phyloP scores from a whole-genome alignment of 1,140 invertebrate species.

The Luehdorfia chinensis region DNA sequence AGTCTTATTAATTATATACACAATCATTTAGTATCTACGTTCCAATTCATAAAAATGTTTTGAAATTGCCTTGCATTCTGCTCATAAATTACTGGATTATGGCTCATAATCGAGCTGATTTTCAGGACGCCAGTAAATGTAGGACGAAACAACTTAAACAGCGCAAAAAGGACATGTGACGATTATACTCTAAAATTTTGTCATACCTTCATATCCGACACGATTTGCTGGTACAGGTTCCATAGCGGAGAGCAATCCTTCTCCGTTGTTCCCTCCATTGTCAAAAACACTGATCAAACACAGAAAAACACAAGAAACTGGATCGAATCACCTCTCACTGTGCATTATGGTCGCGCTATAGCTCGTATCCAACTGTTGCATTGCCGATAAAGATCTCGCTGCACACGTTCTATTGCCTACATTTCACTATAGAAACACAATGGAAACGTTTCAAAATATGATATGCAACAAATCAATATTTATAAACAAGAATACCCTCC shows the following conservation, averaged over 20 bases:
- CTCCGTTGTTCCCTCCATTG: constrained; percentile 73
- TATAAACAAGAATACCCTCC: constrained; percentile 70
- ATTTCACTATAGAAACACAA: constrained; percentile 56
- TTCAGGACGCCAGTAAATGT: too few relatives aligned
- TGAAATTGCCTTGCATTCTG: too few relatives aligned
- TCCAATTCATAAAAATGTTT: too few relatives aligned
- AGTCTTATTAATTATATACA: too few relatives aligned
- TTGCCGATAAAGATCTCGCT: constrained; percentile 33
- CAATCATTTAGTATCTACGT: too few relatives aligned
- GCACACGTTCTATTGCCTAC: constrained; percentile 48
- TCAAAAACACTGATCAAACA: constrained; percentile 53
- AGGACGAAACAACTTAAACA: too few relatives aligned
- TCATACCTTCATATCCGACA: constrained; percentile 76
- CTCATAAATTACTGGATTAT: too few relatives aligned
- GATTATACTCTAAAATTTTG: too few relatives aligned
- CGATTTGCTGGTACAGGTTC: constrained; percentile 75
- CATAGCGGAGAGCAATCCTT: constrained; percentile 76
- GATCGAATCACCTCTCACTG: constrained; percentile 41
- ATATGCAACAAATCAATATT: constrained; percentile 73
- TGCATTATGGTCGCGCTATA: constrained; percentile 38
- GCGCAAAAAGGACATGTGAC: too few relatives aligned
- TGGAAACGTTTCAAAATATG: constrained; percentile 47
- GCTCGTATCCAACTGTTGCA: constrained; percentile 57
- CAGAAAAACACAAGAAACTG: constrained; percentile 51
- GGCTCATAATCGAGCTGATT: too few relatives aligned